Percentiles rank a stretch among this genome's conserved stretches.
Conservation (phyloP, 2,797 vertebrate species). For the Chelon auratus region DNA sequence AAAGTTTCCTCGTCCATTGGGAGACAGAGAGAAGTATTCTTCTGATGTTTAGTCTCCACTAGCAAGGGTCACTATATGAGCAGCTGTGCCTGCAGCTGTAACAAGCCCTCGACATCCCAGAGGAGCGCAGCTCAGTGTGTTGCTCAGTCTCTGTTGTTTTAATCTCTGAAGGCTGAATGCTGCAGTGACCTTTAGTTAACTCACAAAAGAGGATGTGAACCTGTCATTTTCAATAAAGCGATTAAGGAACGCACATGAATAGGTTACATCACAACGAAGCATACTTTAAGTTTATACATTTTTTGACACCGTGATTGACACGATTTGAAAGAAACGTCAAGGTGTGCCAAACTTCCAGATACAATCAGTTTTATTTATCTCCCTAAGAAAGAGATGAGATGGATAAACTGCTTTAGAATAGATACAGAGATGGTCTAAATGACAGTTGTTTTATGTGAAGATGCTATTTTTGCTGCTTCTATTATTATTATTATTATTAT, state of each 20-base stretch:
- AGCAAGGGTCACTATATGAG: conserved; percentile 53
- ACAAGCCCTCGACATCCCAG: conserved; percentile 58
- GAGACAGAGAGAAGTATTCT: conserved; percentile 42
- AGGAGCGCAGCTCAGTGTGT: conserved; percentile 60
- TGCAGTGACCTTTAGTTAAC: conserved; percentile 59
- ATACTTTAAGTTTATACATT: not conserved
- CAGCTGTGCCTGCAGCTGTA: conserved; percentile 76
- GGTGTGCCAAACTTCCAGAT: no score
- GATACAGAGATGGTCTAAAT: conserved; percentile 2
- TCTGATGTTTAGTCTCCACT: conserved; percentile 49
- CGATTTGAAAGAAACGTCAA: no score
- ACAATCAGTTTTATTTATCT: no score
- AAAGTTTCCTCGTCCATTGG: conserved; percentile 32
- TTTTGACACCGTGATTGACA: no score
- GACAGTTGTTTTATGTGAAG: no score
- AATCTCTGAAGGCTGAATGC: conserved; percentile 52
- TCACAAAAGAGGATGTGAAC: conserved; percentile 43
- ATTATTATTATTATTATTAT: no score
- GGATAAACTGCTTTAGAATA: not conserved
- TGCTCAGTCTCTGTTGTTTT: conserved; percentile 55
- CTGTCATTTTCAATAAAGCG: conserved; percentile 47
- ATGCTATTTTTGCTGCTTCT: no score
- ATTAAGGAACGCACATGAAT: not conserved
- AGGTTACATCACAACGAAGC: conserved; percentile 1
- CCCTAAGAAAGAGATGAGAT: no score